Conservation (phyloP, 2,113 vertebrate species). For the Xenopus borealis region DNA sequence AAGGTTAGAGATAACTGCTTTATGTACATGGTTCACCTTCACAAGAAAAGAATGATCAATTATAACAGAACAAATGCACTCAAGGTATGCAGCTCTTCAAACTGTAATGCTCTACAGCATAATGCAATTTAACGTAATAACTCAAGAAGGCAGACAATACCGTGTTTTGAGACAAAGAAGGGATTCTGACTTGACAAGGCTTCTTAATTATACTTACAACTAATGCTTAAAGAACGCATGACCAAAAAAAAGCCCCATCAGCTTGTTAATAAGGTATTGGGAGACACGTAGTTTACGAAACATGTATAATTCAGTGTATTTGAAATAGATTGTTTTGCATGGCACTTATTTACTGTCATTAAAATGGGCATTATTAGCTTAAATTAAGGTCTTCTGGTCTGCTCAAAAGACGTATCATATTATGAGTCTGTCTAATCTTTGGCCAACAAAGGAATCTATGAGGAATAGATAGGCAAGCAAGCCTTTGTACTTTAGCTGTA, state of each 20-base stretch:
- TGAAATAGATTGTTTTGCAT: background rate
- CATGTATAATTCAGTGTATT: conserved; percentile 1
- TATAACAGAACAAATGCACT: conserved; percentile 16
- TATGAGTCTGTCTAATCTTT: no score
- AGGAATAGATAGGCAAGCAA: no score
- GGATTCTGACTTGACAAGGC: conserved; percentile 13
- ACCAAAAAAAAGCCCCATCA: background rate
- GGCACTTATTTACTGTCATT: background rate
- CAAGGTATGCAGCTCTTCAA: conserved; percentile 15
- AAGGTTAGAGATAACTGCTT: conserved; percentile 51
- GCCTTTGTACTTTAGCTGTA: no score
- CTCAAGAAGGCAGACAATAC: conserved; percentile 17
- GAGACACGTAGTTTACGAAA: conserved; percentile 4
- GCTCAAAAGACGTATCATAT: background rate
- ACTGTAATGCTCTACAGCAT: conserved; percentile 12
- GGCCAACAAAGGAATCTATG: no score
- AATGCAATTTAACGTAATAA: conserved; percentile 33
- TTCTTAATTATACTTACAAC: conserved; percentile 7
- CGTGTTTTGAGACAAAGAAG: conserved; percentile 25
- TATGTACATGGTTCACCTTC: conserved; percentile 41
- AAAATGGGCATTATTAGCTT: background rate
- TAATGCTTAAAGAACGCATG: conserved; percentile 12
- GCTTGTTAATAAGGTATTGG: conserved; percentile 21
- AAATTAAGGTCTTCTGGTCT: background rate
- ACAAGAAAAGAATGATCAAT: conserved; percentile 28